Evolutionary conservation across 2,797 vertebrate species (phyloP).

Genomic region (Merluccius polli): DNA sequence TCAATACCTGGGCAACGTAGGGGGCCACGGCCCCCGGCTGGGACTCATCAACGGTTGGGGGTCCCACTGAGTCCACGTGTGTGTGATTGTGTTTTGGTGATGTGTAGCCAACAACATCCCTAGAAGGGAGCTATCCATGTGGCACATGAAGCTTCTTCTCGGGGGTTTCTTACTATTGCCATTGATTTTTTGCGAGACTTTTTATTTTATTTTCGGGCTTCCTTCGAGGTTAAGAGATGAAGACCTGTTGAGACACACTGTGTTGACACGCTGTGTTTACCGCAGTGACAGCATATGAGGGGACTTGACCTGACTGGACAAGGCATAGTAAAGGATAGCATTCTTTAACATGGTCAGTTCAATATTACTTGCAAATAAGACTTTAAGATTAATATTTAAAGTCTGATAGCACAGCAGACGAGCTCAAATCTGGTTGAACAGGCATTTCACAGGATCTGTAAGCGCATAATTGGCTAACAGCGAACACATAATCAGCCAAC

Average conservation of each 20-base stretch:
- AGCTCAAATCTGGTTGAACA: not conserved
- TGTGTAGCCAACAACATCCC: not conserved
- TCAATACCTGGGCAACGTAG: not conserved
- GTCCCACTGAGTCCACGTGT: not conserved
- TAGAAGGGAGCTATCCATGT: not conserved
- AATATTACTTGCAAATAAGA: not conserved
- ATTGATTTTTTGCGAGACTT: not conserved
- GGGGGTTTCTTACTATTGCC: not conserved
- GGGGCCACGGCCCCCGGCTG: not conserved
- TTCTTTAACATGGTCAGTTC: not conserved
- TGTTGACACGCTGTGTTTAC: not conserved
- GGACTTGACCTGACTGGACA: not conserved
- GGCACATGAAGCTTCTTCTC: not conserved
- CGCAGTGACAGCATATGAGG: not conserved
- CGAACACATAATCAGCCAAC: not conserved
- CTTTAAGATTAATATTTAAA: not conserved
- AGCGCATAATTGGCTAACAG: not conserved
- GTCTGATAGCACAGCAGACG: not conserved
- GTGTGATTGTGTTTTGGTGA: not conserved
- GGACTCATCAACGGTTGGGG: not conserved
- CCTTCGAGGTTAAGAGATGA: not conserved
- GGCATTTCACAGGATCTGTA: not conserved
- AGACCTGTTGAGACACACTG: not conserved
- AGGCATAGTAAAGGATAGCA: not conserved
- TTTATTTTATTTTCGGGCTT: not conserved